Percentiles rank a stretch among this genome's conserved stretches.
Conservation (phyloP, 2,888 invertebrate species). For the Tryphoninae sp. region DNA sequence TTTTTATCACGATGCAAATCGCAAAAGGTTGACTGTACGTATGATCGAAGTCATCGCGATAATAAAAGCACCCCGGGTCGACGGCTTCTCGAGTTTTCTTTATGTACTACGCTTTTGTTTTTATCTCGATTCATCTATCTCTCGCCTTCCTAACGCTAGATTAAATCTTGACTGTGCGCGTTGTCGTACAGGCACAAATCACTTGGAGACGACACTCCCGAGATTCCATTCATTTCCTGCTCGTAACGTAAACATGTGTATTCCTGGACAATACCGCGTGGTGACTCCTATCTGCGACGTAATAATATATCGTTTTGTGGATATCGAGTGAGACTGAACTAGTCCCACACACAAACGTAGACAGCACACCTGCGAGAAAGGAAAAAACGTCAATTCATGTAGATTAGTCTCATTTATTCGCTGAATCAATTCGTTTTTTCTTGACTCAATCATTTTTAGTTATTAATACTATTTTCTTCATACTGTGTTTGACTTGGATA, state of each 20-base stretch:
- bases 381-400: too few species aligned
- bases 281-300: background rate
- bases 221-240: conserved; percentile 51
- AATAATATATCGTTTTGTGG: conserved; percentile 35
- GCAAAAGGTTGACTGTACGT: background rate
- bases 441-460: background rate
- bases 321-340: conserved; percentile 20
- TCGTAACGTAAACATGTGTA: conserved; percentile 48
- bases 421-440: background rate
- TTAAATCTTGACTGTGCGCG: conserved; percentile 41
- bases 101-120: conserved; percentile 33
- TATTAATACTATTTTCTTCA: background rate
- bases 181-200: conserved; percentile 40
- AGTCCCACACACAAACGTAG: too few species aligned
- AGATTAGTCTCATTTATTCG: too few species aligned
- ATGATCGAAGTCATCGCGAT: conserved; percentile 19
- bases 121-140: conserved; percentile 50
- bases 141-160: conserved; percentile 31
- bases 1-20: background rate
- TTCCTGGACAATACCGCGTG: conserved; percentile 40
- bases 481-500: background rate
- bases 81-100: conserved; percentile 10
- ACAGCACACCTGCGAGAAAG: too few species aligned
- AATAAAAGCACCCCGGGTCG: conserved; percentile 21
- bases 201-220: conserved; percentile 28